These are phyloP conservation scores for Drosophila insularis DNA, from an alignment of 1,140 invertebrate genomes.

Conservation along the genomic window DNA sequence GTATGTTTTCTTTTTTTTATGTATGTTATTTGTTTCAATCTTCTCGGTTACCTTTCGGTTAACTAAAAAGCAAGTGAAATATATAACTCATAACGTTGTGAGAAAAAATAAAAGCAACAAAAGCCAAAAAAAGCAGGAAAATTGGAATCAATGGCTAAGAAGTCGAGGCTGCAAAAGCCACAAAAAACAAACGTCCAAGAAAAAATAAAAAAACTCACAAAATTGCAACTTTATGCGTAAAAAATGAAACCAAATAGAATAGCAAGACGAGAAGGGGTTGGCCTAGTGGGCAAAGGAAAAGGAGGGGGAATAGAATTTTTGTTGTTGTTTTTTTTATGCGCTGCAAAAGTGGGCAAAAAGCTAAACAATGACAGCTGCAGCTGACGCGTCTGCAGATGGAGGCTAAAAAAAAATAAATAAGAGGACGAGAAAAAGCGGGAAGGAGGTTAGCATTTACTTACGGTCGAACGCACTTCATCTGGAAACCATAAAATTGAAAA, in stretches of 20 bases:
- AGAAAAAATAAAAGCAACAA: constrained; percentile 11
- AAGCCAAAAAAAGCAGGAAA: not conserved
- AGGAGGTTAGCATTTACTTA: constrained; percentile 61
- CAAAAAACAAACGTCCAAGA: constrained; percentile 33
- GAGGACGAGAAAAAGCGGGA: not conserved
- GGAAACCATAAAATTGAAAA: constrained; percentile 80
- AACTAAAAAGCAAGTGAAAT: constrained; percentile 13
- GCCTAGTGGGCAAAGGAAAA: not conserved
- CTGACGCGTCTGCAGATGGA: constrained; percentile 53
- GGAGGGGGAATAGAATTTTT: constrained; percentile 5
- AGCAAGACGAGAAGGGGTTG: not conserved
- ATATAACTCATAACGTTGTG: constrained; percentile 30
- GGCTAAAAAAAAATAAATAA: no score
- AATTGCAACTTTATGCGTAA: constrained; percentile 64
- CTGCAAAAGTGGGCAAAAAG: constrained; percentile 58
- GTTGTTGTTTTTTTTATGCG: constrained; percentile 1
- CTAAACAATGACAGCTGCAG: constrained; percentile 77
- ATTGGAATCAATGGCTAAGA: constrained; percentile 40
- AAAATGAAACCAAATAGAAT: constrained; percentile 19
- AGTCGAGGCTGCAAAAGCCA: constrained; percentile 39
- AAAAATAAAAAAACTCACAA: constrained; percentile 22
- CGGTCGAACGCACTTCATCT: constrained; percentile 78
- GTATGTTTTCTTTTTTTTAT: not conserved
- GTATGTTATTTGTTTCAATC: constrained; percentile 21
- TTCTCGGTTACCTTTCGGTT: constrained; percentile 10